Evolutionary conservation across 2,113 vertebrate genomes (phyloP).

Genomic region (Oceanites oceanicus): DNA sequence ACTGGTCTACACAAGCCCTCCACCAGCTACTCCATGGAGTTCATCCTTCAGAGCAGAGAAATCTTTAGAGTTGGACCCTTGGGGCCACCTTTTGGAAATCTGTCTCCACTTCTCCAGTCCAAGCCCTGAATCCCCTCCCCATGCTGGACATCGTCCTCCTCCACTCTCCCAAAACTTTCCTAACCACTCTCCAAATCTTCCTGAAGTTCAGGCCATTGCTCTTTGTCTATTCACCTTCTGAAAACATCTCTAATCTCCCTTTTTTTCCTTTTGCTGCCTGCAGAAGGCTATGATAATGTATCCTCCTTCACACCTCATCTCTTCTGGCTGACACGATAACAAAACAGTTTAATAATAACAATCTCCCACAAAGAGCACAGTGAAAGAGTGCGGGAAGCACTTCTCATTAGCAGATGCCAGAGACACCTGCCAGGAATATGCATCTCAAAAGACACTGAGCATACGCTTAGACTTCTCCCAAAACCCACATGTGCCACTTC

Average conservation of each 20-base stretch:
- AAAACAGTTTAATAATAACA: slow-evolving; percentile 7
- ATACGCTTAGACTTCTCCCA: background rate
- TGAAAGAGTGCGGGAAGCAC: background rate
- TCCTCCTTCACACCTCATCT: background rate
- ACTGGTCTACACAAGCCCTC: background rate
- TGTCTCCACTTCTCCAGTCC: background rate
- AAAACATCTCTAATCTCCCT: background rate
- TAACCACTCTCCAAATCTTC: background rate
- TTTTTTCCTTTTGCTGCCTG: background rate
- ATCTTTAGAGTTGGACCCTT: background rate
- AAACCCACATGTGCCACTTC: background rate
- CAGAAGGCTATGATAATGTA: background rate
- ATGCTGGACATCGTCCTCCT: background rate
- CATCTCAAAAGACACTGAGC: background rate
- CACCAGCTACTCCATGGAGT: background rate
- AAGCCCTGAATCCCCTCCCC: background rate
- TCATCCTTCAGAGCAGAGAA: background rate
- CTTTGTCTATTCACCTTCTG: background rate
- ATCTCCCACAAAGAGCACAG: background rate
- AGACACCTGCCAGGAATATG: background rate
- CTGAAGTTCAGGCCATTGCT: background rate
- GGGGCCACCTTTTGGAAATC: background rate
- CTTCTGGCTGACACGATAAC: background rate
- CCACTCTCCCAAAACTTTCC: background rate
- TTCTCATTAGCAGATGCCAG: background rate